Base-by-base conservation (phyloP, 2,113 vertebrate genomes). In the Aleadryas rufinucha region DNA sequence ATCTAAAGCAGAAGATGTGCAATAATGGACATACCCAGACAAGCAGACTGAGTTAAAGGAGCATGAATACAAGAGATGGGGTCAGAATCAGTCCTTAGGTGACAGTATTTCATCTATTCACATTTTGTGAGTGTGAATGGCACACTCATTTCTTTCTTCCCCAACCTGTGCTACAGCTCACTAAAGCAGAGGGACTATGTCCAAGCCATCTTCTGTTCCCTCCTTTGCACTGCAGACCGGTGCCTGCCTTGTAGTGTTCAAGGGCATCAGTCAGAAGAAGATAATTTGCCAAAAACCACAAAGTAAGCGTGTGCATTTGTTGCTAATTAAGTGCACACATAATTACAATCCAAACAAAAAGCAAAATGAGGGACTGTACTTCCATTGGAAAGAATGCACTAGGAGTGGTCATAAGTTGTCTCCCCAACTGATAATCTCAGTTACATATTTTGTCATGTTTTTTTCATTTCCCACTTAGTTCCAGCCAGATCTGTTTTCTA, bases 401-500 rank as follows among this genome's bases (percentile, higher is more conserved):
- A 19, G 57, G 61, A 86, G 60, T 64, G 89, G 76, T 91, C 69
- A 18, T 33, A 70, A 93, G 57, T 88, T 85, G 60, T 84, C 54
- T 53, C 71, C 65, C 63, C 71, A 90, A 1, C 0, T 84, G 88
- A 68, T 94, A 63, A 93, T 89, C 85, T 90, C 72, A 42, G 59
- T 84, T 81, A 87, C 79, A 41, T 77, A 84, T 94, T 95, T 95
- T 90, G 70, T 95, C 44, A 22, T 92, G 60, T 84, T 86, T 96
- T 88, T 94, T 90, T 90, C 41, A 77, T 87, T 94, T 80, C 60
- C 59, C 68, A 49, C 79, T 93, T 96, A 75, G 63, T 91, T 96
- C 85, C 81, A 95, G 82, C 59, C 74, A 90, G 90, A 84, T 96
- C 93, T 93, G 74, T 89, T 94, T 94, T 93, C 76, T 89, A 89